These are phyloP conservation scores for Cryptus viduatorius DNA, from an alignment of 2,888 invertebrate species.

Conservation along the genomic window DNA sequence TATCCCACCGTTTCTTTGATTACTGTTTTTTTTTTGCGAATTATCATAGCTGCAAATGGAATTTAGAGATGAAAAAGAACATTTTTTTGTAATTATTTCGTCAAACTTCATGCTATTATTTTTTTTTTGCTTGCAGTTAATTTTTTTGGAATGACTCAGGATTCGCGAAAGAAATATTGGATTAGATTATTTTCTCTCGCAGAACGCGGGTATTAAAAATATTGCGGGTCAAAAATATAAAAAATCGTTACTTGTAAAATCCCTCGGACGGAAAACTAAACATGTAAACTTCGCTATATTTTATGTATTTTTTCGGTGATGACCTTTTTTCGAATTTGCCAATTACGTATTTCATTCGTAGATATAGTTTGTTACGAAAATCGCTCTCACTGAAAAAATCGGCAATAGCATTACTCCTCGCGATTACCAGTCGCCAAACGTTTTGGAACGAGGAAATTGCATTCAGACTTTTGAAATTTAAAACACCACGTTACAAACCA, in stretches of 20 bases:
- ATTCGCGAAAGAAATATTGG: no score
- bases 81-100: neutral
- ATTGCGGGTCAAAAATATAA: no score
- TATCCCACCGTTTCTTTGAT: constrained; percentile 39
- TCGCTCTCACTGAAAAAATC: neutral
- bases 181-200: no score
- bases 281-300: no score
- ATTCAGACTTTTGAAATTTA: neutral
- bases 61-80: neutral
- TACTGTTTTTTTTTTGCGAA: neutral
- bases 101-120: neutral
- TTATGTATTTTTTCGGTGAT: no score
- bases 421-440: neutral
- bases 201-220: no score
- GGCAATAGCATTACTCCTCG: neutral
- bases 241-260: no score
- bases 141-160: no score
- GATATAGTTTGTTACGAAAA: neutral
- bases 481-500: constrained; percentile 2
- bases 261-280: no score
- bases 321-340: no score
- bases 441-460: neutral
- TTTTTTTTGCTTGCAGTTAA: neutral
- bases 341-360: no score
- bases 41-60: neutral